Evolutionary conservation across 2,797 vertebrate species (phyloP), one percentile per base, ranked within the genome.

Genomic region (Microcaecilia unicolor): DNA sequence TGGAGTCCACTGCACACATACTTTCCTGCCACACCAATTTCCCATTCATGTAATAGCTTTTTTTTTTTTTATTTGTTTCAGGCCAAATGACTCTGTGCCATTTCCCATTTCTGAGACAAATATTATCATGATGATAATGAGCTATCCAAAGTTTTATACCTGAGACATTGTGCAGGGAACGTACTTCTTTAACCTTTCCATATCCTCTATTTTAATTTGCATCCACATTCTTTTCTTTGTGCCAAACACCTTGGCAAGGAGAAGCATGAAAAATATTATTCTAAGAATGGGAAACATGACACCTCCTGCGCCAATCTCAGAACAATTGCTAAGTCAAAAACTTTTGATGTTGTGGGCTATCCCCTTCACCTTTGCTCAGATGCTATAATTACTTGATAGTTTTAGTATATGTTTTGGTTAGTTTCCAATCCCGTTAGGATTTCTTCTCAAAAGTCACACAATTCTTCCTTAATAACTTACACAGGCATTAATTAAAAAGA

Each of bases 321-420:
- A 12, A 10, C 26, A 30, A 27, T 14, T 17, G 16, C 24, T 12
- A 22, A 23, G 8, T 10, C 6, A 9, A 3, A 19, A 8, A 22
- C 7, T 16, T 44, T 37, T 44, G 42, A 44, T 44, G 22, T 31
- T 18, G 15, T 18, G 37, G 41, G 34, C 44, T 44, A 25, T 37
- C 34, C 42, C 34, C 18, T 21, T n/a, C 10, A n/a, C 31, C 22
- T 31, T 44, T 44, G 25, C 28, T 18, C 23, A 25, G 26, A 31
- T 22, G 28, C 12, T 15, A 12, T 30, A n/a, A 7, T 25, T 7
- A 14, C 9, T 20, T 20, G 5, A 6, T 18, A 6, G 6, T 14
- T 15, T 14, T 19, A 7, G 14, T 32, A 22, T 37, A 20, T 21
- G 6, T 20, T 21, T 32, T 44, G 42, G 42, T 26, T 21, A 11